Base-by-base conservation (phyloP, 2,797 vertebrate genomes). In the Silurus lanzhouensis region DNA sequence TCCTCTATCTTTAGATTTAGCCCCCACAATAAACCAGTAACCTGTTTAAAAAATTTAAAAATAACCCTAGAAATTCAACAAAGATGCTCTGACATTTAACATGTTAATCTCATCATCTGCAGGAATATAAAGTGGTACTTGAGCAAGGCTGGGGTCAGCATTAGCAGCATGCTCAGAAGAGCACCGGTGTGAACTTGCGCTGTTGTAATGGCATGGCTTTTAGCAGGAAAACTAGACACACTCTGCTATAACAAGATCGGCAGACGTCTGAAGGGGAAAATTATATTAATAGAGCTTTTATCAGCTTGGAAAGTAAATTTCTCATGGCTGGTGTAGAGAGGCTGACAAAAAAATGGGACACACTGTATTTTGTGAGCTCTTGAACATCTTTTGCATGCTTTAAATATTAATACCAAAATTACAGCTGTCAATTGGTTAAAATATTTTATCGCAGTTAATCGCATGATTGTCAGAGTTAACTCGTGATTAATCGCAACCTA, bases 81-180 rank as follows among this genome's bases (percentile, higher is more conserved):
- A 87, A 86, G 61, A 60, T 57, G 20, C n/a, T 27, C 57, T 89
- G 85, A 90, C 83, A 88, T 90, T 90, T 87, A 87, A 75, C 80
- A 78, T 57, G 70, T 17, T 77, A 71, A 80, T 85, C 81, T 82
- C 77, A 71, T 57, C 79, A 87, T 83, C 76, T 86, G 83, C 78
- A 70, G 80, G 38, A 85, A 82, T 80, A 82, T 84, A 66, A 83
- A 68, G 83, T 58, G 68, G 22, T 70, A 27, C 66, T 46, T 38
- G 46, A 81, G 57, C 46, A 81, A 63, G 25, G 84, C 60, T n/a
- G 58, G 67, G 48, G 77, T 76, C 81, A 75, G 52, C 78, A 88
- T 68, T 85, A 84, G 75, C 82, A 87, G 82, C 84, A 90, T 85
- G 63, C 90, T 88, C 2, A 7, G 44, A 88, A 87, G 86, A 87